Evolutionary conservation across 2,113 vertebrate species (phyloP).

Genomic region (Festucalex cinctus): DNA sequence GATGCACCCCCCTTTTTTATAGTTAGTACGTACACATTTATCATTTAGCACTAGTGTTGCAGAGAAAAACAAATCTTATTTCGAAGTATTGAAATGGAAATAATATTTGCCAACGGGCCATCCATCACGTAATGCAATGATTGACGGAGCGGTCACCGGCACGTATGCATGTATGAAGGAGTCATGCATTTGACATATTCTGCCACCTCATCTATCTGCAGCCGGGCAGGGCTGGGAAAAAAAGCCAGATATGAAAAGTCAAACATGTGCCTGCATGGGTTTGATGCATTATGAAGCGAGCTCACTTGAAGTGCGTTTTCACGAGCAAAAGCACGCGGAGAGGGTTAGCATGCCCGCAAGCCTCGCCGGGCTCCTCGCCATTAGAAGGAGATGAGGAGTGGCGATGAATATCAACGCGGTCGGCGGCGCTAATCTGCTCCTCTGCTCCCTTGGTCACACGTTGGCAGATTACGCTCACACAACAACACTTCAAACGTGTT

Average conservation of each 20-base stretch:
- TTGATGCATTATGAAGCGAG: slow-evolving; percentile 32
- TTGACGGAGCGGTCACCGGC: slow-evolving; percentile 36
- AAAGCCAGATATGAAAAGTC: slow-evolving; percentile 26
- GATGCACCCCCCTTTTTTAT: too few species aligned
- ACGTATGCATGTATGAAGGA: slow-evolving; percentile 36
- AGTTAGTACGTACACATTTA: not conserved
- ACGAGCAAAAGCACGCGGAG: not conserved
- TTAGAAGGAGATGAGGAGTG: slow-evolving; percentile 18
- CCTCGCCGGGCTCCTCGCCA: slow-evolving; percentile 13
- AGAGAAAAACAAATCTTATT: not conserved
- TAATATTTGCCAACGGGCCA: slow-evolving; percentile 17
- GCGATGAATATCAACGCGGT: slow-evolving; percentile 45
- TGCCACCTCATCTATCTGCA: slow-evolving; percentile 13
- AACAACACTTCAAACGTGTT: slow-evolving; percentile 1
- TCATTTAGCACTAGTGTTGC: not conserved
- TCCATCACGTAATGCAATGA: slow-evolving; percentile 11
- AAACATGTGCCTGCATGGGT: slow-evolving; percentile 36
- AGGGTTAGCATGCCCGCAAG: not conserved
- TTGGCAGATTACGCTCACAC: slow-evolving; percentile 18
- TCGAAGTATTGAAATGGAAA: not conserved
- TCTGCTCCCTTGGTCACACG: slow-evolving; percentile 3
- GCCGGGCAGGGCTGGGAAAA: not conserved
- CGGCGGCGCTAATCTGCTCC: slow-evolving; percentile 27
- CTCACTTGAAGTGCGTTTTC: slow-evolving; percentile 29
- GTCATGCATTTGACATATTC: slow-evolving; percentile 55